phyloP scores from a whole-genome alignment of 1,140 invertebrate genomes.

The Harpegnathos saltator region DNA sequence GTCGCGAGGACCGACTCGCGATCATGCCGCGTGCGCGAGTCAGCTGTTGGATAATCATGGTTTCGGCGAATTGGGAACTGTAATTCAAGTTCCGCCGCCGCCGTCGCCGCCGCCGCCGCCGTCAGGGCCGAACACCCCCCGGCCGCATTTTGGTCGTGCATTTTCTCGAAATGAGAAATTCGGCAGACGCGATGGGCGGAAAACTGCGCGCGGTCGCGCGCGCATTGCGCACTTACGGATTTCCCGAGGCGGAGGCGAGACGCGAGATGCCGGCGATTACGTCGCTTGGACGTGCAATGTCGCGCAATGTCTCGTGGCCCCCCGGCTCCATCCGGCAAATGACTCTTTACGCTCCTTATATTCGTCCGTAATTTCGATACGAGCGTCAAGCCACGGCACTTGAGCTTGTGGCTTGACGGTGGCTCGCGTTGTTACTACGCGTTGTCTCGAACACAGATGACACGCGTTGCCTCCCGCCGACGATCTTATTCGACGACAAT shows the following conservation, averaged over 20 bases:
- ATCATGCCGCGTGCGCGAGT: conserved; percentile 35
- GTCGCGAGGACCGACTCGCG: conserved; percentile 59
- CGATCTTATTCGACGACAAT: conserved; percentile 26
- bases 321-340: no score
- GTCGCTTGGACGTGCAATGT: no score
- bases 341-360: not conserved
- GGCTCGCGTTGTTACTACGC: no score
- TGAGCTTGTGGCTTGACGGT: no score
- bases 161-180: conserved; percentile 30
- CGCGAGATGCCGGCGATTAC: no score
- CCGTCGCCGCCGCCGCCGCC: no score
- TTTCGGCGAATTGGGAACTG: conserved; percentile 31
- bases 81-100: conserved; percentile 15
- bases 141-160: not conserved
- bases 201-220: not conserved
- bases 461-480: not conserved
- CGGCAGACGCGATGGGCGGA: not conserved
- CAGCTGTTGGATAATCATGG: conserved; percentile 58
- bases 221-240: no score
- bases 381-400: no score
- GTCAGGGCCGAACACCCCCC: no score
- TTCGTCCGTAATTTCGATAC: not conserved
- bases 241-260: no score
- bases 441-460: no score
- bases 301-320: no score